Evolutionary conservation across 2,888 invertebrate genomes (phyloP).

Genomic region (Tetragonula carbonaria): DNA sequence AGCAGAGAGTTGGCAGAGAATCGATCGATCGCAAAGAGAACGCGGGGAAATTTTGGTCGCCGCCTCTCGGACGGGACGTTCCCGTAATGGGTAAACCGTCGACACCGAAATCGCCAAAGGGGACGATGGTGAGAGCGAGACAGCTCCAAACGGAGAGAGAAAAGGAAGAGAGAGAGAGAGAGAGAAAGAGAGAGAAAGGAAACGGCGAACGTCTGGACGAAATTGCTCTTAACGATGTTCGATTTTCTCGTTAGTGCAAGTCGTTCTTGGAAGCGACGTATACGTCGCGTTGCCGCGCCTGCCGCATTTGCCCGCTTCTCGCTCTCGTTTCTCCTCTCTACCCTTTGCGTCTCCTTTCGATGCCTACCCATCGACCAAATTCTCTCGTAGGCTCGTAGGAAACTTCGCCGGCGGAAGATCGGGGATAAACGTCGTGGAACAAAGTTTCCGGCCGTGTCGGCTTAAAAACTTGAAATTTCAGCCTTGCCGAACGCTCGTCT

Average conservation of each 20-base stretch:
- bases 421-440: constrained; percentile 1
- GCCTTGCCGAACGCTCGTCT: background rate
- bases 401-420: constrained; percentile 22
- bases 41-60: constrained; percentile 12
- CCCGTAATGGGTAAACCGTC: constrained; percentile 1
- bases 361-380: background rate
- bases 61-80: background rate
- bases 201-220: constrained; percentile 72
- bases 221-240: constrained; percentile 80
- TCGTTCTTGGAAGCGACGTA: constrained; percentile 70
- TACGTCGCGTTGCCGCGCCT: constrained; percentile 63
- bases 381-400: constrained; percentile 21
- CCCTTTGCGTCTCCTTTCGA: constrained; percentile 3
- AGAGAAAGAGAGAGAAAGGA: constrained; percentile 51
- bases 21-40: constrained; percentile 15
- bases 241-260: constrained; percentile 79
- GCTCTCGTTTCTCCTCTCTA: constrained; percentile 12
- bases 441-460: constrained; percentile 31
- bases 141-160: constrained; percentile 14
- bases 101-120: constrained; percentile 19
- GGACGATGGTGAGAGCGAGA: constrained; percentile 26
- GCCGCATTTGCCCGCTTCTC: constrained; percentile 67
- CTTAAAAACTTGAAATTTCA: constrained; percentile 36
- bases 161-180: background rate
- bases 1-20: background rate